Evolutionary conservation across 1,140 invertebrate species (phyloP).

Genomic region (Bombus impatiens): DNA sequence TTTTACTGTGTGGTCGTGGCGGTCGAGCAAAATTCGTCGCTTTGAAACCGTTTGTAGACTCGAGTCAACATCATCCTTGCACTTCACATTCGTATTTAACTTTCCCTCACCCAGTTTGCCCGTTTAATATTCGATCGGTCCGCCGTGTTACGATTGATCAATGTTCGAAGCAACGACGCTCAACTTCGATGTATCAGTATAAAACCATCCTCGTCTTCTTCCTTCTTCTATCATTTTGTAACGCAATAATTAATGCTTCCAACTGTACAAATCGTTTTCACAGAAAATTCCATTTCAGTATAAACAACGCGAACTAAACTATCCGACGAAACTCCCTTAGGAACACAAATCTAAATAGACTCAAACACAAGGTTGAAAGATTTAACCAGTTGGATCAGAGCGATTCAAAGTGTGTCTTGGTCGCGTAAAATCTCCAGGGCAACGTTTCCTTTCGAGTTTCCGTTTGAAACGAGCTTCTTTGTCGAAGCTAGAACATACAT

Average conservation of each 20-base stretch:
- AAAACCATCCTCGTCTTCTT: neutral
- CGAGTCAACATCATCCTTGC: slow-evolving; percentile 2
- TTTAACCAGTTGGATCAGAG: neutral
- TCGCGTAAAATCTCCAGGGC: slow-evolving; percentile 16
- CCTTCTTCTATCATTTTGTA: neutral
- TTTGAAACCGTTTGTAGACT: slow-evolving; percentile 10
- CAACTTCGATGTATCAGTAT: slow-evolving; percentile 14
- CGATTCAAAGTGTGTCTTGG: neutral
- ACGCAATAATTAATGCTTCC: no score
- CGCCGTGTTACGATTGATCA: neutral
- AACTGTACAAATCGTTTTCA: no score
- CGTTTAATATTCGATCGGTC: slow-evolving; percentile 43
- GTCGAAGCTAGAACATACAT: neutral
- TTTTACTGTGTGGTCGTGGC: neutral
- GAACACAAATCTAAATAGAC: neutral
- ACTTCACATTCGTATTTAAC: slow-evolving; percentile 38
- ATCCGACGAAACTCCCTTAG: neutral
- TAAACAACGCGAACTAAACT: no score
- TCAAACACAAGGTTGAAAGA: neutral
- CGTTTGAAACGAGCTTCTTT: neutral
- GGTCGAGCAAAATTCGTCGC: slow-evolving; percentile 3
- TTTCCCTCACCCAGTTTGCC: slow-evolving; percentile 21
- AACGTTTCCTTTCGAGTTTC: neutral
- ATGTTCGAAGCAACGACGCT: slow-evolving; percentile 4
- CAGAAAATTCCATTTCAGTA: no score